Conservation (phyloP, 2,888 invertebrate genomes). For the Folsomia manolachei region DNA sequence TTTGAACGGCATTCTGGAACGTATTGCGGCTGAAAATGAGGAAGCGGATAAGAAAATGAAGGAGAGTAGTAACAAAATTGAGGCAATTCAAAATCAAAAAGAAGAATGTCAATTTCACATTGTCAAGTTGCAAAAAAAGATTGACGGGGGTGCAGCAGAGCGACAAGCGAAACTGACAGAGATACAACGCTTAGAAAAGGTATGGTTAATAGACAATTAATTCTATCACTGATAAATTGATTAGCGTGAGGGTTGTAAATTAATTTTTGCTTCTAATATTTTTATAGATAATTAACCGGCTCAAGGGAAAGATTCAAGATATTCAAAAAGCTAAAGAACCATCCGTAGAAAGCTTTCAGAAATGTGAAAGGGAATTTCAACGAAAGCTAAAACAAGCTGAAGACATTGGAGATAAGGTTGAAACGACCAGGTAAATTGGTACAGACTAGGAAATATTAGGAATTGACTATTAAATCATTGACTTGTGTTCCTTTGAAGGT, state of each 20-base stretch:
- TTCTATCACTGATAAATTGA: too few species aligned
- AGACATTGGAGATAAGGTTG: conserved; percentile 11
- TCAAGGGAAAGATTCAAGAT: neutral
- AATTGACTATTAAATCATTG: neutral
- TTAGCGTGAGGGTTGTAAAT: too few species aligned
- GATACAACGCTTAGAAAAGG: neutral
- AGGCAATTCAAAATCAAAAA: conserved; percentile 7
- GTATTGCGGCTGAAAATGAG: conserved; percentile 13
- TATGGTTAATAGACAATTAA: too few species aligned
- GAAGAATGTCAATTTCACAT: conserved; percentile 12
- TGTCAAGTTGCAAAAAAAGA: conserved; percentile 5
- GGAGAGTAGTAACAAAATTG: conserved; percentile 9
- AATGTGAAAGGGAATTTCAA: conserved; percentile 1
- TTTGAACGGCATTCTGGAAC: conserved; percentile 14
- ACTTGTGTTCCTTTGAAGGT: neutral
- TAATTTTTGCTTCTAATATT: too few species aligned
- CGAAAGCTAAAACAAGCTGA: conserved; percentile 17
- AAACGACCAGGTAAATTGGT: conserved; percentile 12
- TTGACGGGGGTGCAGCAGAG: neutral
- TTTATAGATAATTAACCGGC: neutral
- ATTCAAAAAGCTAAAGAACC: neutral
- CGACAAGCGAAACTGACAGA: conserved; percentile 6
- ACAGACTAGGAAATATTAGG: neutral
- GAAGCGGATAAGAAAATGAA: neutral
- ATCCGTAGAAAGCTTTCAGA: neutral